These are phyloP conservation scores for Minunthozetes semirufus DNA, from an alignment of 2,888 invertebrate genomes.

Conservation along the genomic window DNA sequence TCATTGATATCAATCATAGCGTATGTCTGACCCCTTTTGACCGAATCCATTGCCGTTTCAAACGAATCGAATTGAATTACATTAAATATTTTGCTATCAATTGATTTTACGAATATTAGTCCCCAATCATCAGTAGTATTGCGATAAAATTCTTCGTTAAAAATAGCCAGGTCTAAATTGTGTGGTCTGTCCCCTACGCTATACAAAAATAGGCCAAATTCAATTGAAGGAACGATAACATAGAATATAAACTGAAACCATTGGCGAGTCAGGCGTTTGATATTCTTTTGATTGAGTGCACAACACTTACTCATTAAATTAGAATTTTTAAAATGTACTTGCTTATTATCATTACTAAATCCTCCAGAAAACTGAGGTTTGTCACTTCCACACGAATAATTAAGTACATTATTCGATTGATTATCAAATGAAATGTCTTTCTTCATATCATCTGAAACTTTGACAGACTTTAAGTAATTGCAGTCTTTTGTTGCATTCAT, in stretches of 20 bases:
- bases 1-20: background rate
- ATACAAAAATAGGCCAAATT: background rate
- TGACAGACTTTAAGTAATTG: no score
- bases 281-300: conserved; percentile 46
- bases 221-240: background rate
- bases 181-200: background rate
- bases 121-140: background rate
- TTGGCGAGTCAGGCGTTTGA: conserved; percentile 45
- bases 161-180: background rate
- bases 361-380: no score
- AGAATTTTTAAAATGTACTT: background rate
- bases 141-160: background rate
- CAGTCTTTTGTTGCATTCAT: no score
- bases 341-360: background rate
- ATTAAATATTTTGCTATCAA: background rate
- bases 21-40: background rate
- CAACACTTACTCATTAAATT: background rate
- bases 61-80: conserved; percentile 36
- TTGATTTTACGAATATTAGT: background rate
- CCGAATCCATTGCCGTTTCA: background rate
- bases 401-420: no score
- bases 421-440: no score
- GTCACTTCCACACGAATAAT: no score
- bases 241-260: background rate
- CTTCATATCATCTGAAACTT: no score